Evolutionary conservation across 2,888 invertebrate genomes (phyloP).

Genomic region (Rhagophthalmus giganteus): DNA sequence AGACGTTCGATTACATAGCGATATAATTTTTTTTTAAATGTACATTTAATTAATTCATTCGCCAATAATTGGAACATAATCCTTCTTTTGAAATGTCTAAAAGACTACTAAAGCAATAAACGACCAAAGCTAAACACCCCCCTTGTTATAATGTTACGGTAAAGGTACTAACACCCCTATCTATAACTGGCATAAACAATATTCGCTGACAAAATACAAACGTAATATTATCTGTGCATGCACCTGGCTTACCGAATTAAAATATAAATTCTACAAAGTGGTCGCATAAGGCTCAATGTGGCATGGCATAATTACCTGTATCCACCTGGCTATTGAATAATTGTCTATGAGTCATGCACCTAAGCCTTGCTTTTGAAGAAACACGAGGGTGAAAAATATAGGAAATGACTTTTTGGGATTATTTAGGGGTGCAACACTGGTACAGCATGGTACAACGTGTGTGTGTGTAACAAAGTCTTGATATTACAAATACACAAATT

Average conservation of each 20-base stretch:
- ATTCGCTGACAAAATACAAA: slow-evolving; percentile 28
- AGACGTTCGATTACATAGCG: neutral
- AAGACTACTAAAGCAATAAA: slow-evolving; percentile 18
- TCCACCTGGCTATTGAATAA: slow-evolving; percentile 50
- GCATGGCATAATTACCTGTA: slow-evolving; percentile 38
- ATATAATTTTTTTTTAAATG: neutral
- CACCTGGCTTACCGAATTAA: slow-evolving; percentile 41
- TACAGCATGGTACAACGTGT: slow-evolving; percentile 40
- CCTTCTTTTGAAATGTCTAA: slow-evolving; percentile 20
- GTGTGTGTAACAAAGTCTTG: neutral
- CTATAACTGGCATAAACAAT: slow-evolving; percentile 33
- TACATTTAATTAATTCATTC: slow-evolving; percentile 19
- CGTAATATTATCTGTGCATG: slow-evolving; percentile 32
- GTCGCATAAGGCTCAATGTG: slow-evolving; percentile 28
- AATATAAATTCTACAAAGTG: slow-evolving; percentile 9
- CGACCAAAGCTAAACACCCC: slow-evolving; percentile 16
- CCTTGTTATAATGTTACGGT: slow-evolving; percentile 12
- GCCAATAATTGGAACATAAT: slow-evolving; percentile 14
- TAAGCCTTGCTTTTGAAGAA: slow-evolving; percentile 37
- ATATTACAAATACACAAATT: neutral
- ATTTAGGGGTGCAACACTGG: slow-evolving; percentile 39
- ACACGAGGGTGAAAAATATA: slow-evolving; percentile 38
- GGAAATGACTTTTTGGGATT: slow-evolving; percentile 35
- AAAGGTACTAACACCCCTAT: slow-evolving; percentile 23
- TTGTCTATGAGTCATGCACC: slow-evolving; percentile 43